Conservation (phyloP, 2,113 vertebrate species). For the Raja brachyura region DNA sequence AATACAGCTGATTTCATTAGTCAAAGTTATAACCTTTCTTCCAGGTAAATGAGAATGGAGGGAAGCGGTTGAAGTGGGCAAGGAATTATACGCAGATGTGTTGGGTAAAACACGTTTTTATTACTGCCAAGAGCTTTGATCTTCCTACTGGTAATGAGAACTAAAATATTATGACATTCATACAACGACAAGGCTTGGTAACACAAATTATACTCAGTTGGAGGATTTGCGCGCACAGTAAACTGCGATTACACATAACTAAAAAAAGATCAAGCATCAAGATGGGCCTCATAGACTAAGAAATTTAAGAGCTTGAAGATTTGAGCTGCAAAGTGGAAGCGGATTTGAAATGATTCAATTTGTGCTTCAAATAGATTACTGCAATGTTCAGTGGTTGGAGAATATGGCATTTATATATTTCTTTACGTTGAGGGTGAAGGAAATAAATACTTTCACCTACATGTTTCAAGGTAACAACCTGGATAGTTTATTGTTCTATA, state of each 20-base stretch:
- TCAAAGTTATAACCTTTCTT: not conserved
- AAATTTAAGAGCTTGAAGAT: not conserved
- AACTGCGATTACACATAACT: not conserved
- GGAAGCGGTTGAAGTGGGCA: not conserved
- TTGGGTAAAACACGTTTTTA: not conserved
- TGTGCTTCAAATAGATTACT: not conserved
- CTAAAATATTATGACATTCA: slow-evolving; percentile 3
- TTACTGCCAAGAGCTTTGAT: not conserved
- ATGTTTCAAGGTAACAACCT: not conserved
- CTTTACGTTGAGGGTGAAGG: too few relatives aligned
- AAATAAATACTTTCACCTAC: not conserved
- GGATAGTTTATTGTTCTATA: not conserved
- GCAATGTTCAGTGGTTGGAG: not conserved
- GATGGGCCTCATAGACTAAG: not conserved
- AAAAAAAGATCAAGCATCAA: not conserved
- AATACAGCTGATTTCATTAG: not conserved
- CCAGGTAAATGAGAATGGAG: not conserved
- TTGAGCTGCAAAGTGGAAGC: too few relatives aligned
- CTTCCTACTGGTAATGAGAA: not conserved
- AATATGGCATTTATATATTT: not conserved
- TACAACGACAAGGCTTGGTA: not conserved
- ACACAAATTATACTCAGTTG: not conserved
- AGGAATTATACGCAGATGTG: not conserved
- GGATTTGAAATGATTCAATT: not conserved
- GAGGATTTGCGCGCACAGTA: not conserved